Evolutionary conservation across 2,113 vertebrate species (phyloP), one percentile per base, ranked within the genome.

Genomic region (Pterocles gutturalis): DNA sequence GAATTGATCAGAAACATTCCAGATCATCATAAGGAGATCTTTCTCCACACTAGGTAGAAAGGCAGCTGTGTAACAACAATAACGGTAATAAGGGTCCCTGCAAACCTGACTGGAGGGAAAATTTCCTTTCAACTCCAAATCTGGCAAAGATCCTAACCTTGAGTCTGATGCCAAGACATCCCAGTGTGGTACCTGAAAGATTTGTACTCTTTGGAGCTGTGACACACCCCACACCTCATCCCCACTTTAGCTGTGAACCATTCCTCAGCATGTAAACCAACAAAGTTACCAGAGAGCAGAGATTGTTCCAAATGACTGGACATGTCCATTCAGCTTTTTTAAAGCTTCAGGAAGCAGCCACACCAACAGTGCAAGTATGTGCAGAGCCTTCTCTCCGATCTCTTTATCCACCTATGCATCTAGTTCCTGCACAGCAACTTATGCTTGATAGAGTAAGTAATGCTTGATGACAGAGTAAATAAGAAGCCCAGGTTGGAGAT

Each of bases 321-420:
- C 21, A 31, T 58, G 33, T 22, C 67, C 43, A 8, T 77, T 73
- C 54, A 65, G n/a, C 24, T 61, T 34, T 62, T 21, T 34, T 51
- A 55, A 51, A 67, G 7, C 22, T n/a, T 36, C 20, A 46, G 33
- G 36, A 55, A 67, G 4, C 20, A 1, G 2, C 21, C 46, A n/a
- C 28, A 5, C 3, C 22, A 28, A 5, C 1, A 0, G 14, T 14
- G 25, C 26, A 33, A 2, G 6, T 4, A 31, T 5, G 5, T 29
- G 17, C 64, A 87, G 67, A 21, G 5, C 11, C 17, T 83, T n/a
- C 10, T 38, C 20, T 78, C 15, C n/a, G 1, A 10, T 9, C 41
- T 26, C 0, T 66, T 16, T 7, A 3, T 2, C 20, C 6, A 49
- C 11, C 31, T 53, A 0, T 19, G 55, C 29, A 81, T 41, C 10